Conservation (phyloP, 2,113 vertebrate species). For the Dipodomys spectabilis region DNA sequence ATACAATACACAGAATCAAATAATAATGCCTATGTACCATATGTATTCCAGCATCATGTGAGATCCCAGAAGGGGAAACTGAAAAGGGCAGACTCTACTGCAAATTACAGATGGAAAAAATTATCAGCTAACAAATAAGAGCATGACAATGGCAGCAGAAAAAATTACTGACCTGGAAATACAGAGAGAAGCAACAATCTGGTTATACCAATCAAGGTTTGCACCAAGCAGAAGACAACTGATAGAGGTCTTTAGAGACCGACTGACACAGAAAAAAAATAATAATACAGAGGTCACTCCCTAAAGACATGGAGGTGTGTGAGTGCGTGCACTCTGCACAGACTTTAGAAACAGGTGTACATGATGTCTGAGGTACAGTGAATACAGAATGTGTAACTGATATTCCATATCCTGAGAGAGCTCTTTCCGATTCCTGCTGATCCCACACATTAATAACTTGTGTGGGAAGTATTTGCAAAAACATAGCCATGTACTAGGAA, state of each 20-base stretch:
- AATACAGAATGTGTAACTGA: neutral
- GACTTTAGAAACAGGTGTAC: neutral
- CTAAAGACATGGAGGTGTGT: neutral
- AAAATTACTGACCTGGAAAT: neutral
- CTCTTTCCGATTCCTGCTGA: neutral
- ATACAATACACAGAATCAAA: neutral
- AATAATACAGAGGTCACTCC: neutral
- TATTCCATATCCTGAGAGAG: neutral
- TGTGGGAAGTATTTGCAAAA: slow-evolving; percentile 22
- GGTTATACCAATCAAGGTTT: neutral
- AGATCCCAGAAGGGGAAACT: neutral
- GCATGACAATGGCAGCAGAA: no score
- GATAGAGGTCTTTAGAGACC: neutral
- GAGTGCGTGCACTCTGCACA: no score
- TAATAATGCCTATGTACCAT: neutral
- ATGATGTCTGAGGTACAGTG: neutral
- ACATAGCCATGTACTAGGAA: slow-evolving; percentile 19
- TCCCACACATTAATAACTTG: slow-evolving; percentile 11
- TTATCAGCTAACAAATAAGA: neutral
- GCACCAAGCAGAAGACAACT: neutral
- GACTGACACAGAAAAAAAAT: neutral
- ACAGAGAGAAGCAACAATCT: neutral
- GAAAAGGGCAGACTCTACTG: neutral
- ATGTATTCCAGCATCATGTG: neutral
- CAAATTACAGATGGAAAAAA: neutral